phyloP scores from a whole-genome alignment of 2,113 vertebrate species.

The Aphyosemion australe region DNA sequence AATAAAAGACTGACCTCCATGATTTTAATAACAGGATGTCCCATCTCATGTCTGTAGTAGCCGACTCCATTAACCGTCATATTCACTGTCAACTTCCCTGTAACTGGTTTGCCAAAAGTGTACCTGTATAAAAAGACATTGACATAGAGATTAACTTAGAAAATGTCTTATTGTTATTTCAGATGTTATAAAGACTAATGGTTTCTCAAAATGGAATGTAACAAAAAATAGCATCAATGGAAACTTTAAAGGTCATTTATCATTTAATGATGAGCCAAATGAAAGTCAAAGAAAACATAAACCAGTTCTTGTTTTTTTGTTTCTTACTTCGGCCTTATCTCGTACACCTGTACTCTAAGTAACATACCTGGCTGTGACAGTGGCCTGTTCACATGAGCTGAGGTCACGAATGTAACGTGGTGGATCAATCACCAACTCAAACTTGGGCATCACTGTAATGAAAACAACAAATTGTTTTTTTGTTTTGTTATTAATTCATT shows the following conservation, averaged over 20 bases:
- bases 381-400: slow-evolving; percentile 83
- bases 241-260: background rate
- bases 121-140: slow-evolving; percentile 77
- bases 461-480: background rate
- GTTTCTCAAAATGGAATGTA: too few species aligned
- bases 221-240: background rate
- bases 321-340: background rate
- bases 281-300: background rate
- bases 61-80: slow-evolving; percentile 94
- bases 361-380: slow-evolving; percentile 86
- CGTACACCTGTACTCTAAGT: background rate
- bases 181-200: background rate
- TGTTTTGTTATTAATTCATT: background rate
- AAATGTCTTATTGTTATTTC: background rate
- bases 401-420: slow-evolving; percentile 87
- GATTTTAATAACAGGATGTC: slow-evolving; percentile 86
- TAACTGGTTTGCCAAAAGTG: slow-evolving; percentile 91
- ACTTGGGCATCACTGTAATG: slow-evolving; percentile 86
- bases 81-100: slow-evolving; percentile 86
- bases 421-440: slow-evolving; percentile 86
- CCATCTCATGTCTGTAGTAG: slow-evolving; percentile 92
- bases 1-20: slow-evolving; percentile 82
- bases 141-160: slow-evolving; percentile 19
- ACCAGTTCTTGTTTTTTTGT: background rate
- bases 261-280: background rate